These are phyloP conservation scores for Trachops cirrhosus DNA, from an alignment of 2,797 vertebrate species.

Conservation along the genomic window DNA sequence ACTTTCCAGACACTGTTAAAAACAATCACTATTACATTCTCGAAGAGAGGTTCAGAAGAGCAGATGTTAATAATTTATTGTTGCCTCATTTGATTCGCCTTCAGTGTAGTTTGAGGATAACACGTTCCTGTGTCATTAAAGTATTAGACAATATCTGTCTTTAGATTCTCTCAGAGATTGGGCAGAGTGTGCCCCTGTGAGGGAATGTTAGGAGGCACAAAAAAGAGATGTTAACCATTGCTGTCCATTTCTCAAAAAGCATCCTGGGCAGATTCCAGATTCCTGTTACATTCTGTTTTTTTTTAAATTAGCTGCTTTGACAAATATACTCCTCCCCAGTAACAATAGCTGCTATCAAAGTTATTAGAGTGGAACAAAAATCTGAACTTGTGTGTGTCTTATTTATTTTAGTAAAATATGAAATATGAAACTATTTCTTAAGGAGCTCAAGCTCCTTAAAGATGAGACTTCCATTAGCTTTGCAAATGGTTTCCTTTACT, in stretches of 20 bases:
- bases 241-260: conserved; percentile 18
- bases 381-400: conserved; percentile 22
- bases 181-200: background rate
- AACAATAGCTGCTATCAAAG: conserved; percentile 38
- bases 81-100: conserved; percentile 24
- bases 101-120: background rate
- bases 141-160: background rate
- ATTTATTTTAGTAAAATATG: conserved; percentile 27
- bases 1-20: background rate
- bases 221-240: background rate
- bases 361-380: conserved; percentile 46
- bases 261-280: conserved; percentile 49
- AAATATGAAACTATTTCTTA: conserved; percentile 14
- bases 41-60: background rate
- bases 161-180: background rate
- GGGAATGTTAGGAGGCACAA: background rate
- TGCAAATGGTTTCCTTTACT: conserved; percentile 32
- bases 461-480: background rate
- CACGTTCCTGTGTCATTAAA: background rate
- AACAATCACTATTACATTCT: background rate
- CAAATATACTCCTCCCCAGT: conserved; percentile 40
- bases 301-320: conserved; percentile 40
- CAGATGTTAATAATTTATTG: conserved; percentile 28
- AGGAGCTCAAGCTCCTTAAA: background rate
- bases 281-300: background rate